These are phyloP conservation scores for Pomacea canaliculata DNA, from an alignment of 2,888 invertebrate species.

Conservation along the genomic window DNA sequence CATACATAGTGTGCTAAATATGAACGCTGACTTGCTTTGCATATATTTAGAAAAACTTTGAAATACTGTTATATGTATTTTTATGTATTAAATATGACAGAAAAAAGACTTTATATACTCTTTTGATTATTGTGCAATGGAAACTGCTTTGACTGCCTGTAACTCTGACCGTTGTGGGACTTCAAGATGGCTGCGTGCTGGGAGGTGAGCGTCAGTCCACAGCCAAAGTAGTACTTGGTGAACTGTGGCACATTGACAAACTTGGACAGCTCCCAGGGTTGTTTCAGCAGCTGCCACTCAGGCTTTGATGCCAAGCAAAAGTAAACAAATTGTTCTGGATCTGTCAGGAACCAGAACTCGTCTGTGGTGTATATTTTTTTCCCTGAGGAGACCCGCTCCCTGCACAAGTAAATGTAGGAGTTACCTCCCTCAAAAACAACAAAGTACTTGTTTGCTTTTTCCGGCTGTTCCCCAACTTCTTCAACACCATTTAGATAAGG, in stretches of 20 bases:
- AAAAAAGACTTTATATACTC: no score
- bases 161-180: conserved; percentile 38
- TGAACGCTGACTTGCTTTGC: no score
- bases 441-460: no score
- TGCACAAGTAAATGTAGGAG: background rate
- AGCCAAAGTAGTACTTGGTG: conserved; percentile 51
- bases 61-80: no score
- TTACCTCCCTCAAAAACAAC: no score
- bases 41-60: no score
- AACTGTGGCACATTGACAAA: conserved; percentile 52
- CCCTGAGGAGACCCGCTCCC: conserved; percentile 5
- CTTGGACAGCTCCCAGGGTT: conserved; percentile 34
- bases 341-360: conserved; percentile 60
- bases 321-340: conserved; percentile 52
- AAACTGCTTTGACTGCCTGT: no score
- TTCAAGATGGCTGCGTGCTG: conserved; percentile 39
- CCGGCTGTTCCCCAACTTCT: no score
- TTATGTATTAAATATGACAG: no score
- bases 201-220: conserved; percentile 41
- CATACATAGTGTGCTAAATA: no score
- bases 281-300: conserved; percentile 55
- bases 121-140: no score
- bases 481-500: no score
- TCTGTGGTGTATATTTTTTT: conserved; percentile 30
- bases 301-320: conserved; percentile 52